Conservation (phyloP, 1,140 invertebrate genomes). For the Sipha flava region DNA sequence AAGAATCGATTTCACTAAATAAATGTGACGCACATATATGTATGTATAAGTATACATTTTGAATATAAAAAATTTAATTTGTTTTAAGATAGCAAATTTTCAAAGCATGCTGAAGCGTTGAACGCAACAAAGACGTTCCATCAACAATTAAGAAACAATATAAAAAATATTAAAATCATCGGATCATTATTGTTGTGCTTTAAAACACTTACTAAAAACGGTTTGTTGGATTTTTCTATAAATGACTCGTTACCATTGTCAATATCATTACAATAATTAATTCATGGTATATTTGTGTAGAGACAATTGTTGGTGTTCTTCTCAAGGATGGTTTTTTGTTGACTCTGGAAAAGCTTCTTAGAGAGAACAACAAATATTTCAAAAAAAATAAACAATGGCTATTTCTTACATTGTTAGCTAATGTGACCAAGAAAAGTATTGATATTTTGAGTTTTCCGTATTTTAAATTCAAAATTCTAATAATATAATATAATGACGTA, state of each 20-base stretch:
- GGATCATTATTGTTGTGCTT: slow-evolving; percentile 28
- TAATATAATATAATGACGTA: not conserved
- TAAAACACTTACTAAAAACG: not conserved
- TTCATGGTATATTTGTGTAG: too few species aligned
- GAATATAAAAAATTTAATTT: not conserved
- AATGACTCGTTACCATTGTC: too few species aligned
- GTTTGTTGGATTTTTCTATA: not conserved
- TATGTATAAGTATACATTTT: too few species aligned
- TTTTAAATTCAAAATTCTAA: too few species aligned
- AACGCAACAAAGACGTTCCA: not conserved
- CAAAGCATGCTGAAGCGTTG: slow-evolving; percentile 1
- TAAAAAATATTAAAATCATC: not conserved
- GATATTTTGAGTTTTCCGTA: too few species aligned
- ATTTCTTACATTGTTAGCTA: not conserved
- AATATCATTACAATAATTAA: too few species aligned
- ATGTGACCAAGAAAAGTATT: not conserved
- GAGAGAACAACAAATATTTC: not conserved
- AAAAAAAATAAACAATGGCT: slow-evolving; percentile 15
- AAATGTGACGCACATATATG: too few species aligned
- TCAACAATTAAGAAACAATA: slow-evolving; percentile 6
- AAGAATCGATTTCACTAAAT: too few species aligned
- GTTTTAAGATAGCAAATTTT: slow-evolving; percentile 13
- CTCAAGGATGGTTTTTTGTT: not conserved
- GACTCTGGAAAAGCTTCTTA: not conserved
- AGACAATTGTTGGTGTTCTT: not conserved